Percentiles rank a stretch among this genome's conserved stretches.
These are phyloP conservation scores for Poeciliopsis presidionis DNA, from an alignment of 2,797 vertebrate species.

Conservation along the genomic window DNA sequence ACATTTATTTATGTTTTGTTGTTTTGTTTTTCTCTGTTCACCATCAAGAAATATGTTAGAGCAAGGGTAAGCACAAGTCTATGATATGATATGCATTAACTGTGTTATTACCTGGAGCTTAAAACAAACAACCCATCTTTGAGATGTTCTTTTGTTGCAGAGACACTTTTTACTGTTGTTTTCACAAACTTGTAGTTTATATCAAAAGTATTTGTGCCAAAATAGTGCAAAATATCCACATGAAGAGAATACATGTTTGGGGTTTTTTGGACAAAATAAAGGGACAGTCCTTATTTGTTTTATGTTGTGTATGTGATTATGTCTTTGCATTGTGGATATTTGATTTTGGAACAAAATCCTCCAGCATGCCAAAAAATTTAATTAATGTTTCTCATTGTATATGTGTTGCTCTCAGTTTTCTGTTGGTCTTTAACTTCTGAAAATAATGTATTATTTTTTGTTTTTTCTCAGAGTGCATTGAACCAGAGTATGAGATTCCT, in stretches of 20 bases:
- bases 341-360: slow-evolving; percentile 50
- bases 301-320: slow-evolving; percentile 7
- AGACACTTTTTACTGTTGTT: slow-evolving; percentile 5
- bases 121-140: slow-evolving; percentile 15
- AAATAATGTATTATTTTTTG: background rate
- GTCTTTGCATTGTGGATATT: slow-evolving; percentile 56
- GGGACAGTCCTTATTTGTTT: background rate
- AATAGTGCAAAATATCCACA: slow-evolving; percentile 56
- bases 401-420: slow-evolving; percentile 15
- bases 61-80: slow-evolving; percentile 85
- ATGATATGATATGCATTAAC: slow-evolving; percentile 39
- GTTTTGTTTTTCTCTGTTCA: slow-evolving; percentile 65
- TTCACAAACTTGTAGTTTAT: slow-evolving; percentile 12
- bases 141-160: slow-evolving; percentile 3
- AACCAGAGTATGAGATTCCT: slow-evolving; percentile 87
- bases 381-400: slow-evolving; percentile 15
- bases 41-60: slow-evolving; percentile 89
- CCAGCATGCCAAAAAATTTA: slow-evolving; percentile 48
- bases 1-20: slow-evolving; percentile 49
- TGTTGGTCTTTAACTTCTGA: slow-evolving; percentile 15
- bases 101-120: slow-evolving; percentile 35
- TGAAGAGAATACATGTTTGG: slow-evolving; percentile 4
- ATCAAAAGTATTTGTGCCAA: slow-evolving; percentile 48
- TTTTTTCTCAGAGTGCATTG: slow-evolving; percentile 80
- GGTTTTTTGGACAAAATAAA: background rate